These are phyloP conservation scores for Brachionus koreanus DNA, from an alignment of 1,140 invertebrate genomes.

Conservation along the genomic window DNA sequence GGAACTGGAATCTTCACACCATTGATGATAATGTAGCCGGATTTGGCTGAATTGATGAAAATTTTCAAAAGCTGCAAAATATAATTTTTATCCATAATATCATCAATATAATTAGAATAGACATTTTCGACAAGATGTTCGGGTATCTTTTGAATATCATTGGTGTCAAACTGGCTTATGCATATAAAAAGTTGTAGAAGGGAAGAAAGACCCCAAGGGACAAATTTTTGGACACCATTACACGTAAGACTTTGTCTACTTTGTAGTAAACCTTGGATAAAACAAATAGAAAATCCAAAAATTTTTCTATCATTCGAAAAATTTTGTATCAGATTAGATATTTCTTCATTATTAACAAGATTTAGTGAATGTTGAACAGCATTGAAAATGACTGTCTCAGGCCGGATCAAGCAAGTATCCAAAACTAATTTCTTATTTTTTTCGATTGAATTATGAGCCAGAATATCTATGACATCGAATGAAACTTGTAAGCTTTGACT, in stretches of 20 bases:
- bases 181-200: neutral
- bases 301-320: conserved; percentile 8
- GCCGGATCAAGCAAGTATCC: conserved; percentile 2
- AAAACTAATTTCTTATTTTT: conserved; percentile 25
- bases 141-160: neutral
- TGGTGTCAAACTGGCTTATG: neutral
- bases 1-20: neutral
- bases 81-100: conserved; percentile 9
- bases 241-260: neutral
- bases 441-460: conserved; percentile 18
- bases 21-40: neutral
- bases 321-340: neutral
- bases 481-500: conserved; percentile 15
- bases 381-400: conserved; percentile 27
- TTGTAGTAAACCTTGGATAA: conserved; percentile 5
- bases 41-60: neutral
- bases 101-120: conserved; percentile 37
- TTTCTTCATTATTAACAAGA: neutral
- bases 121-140: neutral
- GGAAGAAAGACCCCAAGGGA: conserved; percentile 31
- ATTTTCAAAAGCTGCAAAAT: neutral
- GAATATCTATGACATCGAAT: conserved; percentile 38
- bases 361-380: conserved; percentile 2
- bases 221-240: conserved; percentile 2
- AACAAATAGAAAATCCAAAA: neutral